Evolutionary conservation across 2,113 vertebrate genomes (phyloP).

Genomic region (Brachyhypopomus occidentalis): DNA sequence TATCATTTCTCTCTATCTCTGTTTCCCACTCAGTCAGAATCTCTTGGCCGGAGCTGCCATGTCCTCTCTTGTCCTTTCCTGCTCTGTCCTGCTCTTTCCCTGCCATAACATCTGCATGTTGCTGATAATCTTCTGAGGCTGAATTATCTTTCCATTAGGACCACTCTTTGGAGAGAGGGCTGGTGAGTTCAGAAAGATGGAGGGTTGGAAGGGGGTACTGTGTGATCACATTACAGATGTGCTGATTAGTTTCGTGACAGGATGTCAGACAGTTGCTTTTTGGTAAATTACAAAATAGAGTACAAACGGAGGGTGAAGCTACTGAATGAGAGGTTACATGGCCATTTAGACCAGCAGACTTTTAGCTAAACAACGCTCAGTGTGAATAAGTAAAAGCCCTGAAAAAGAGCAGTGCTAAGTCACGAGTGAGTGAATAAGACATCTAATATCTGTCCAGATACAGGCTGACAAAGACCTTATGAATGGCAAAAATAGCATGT

Average conservation of each 20-base stretch:
- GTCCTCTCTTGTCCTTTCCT: not conserved
- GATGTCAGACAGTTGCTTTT: too few relatives aligned
- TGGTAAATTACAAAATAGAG: too few relatives aligned
- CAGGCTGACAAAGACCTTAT: not conserved
- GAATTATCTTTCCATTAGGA: conserved; percentile 3
- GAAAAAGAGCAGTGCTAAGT: not conserved
- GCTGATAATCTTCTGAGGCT: conserved; percentile 8
- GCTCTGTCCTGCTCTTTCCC: not conserved
- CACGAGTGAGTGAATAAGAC: not conserved
- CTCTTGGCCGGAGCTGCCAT: not conserved
- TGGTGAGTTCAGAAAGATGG: not conserved
- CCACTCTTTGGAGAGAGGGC: not conserved
- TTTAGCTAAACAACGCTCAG: not conserved
- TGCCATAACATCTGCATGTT: not conserved
- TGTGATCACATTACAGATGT: too few relatives aligned
- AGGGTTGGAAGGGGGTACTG: not conserved
- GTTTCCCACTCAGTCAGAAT: not conserved
- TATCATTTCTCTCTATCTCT: too few relatives aligned
- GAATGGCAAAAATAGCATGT: not conserved
- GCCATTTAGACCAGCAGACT: not conserved
- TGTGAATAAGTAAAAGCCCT: not conserved
- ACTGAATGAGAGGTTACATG: not conserved
- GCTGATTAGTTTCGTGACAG: not conserved
- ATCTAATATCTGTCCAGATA: not conserved
- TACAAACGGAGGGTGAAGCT: too few relatives aligned